These are phyloP conservation scores for Papilio glaucus DNA, from an alignment of 1,140 invertebrate species.

Conservation along the genomic window DNA sequence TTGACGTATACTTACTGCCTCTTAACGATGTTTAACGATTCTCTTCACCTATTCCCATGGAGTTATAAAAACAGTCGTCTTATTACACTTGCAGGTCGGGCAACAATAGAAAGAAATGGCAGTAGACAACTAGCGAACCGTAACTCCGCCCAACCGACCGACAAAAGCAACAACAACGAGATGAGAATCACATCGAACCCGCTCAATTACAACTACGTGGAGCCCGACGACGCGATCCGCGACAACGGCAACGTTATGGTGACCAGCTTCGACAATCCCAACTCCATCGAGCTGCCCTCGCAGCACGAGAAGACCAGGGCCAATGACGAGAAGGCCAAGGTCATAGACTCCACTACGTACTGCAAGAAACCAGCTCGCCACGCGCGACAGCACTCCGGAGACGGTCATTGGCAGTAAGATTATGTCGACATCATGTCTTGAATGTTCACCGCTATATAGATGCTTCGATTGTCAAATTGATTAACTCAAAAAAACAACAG, in stretches of 20 bases:
- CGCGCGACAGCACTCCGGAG: constrained; percentile 75
- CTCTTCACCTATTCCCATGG: background rate
- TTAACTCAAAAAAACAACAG: background rate
- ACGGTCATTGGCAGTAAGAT: constrained; percentile 82
- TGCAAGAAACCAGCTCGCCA: constrained; percentile 84
- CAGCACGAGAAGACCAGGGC: constrained; percentile 63
- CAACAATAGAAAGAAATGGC: constrained; percentile 91
- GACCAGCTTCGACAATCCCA: constrained; percentile 89
- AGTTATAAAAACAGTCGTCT: constrained; percentile 36
- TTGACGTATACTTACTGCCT: no score
- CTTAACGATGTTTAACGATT: background rate
- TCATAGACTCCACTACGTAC: constrained; percentile 89
- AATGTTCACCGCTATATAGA: constrained; percentile 43
- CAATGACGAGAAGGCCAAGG: constrained; percentile 45
- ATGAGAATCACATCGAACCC: constrained; percentile 92
- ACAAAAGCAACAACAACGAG: constrained; percentile 77
- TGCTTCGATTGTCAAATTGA: background rate
- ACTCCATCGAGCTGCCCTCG: constrained; percentile 88
- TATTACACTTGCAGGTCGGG: constrained; percentile 83
- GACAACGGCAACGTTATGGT: constrained; percentile 82
- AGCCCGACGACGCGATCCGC: constrained; percentile 85
- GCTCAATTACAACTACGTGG: constrained; percentile 86
- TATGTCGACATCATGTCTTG: constrained; percentile 63
- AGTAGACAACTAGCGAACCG: constrained; percentile 76
- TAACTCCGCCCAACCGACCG: constrained; percentile 65